Evolutionary conservation across 2,797 vertebrate genomes (phyloP), one percentile per base, ranked within the genome.

Genomic region (Sebastes hubbsi): DNA sequence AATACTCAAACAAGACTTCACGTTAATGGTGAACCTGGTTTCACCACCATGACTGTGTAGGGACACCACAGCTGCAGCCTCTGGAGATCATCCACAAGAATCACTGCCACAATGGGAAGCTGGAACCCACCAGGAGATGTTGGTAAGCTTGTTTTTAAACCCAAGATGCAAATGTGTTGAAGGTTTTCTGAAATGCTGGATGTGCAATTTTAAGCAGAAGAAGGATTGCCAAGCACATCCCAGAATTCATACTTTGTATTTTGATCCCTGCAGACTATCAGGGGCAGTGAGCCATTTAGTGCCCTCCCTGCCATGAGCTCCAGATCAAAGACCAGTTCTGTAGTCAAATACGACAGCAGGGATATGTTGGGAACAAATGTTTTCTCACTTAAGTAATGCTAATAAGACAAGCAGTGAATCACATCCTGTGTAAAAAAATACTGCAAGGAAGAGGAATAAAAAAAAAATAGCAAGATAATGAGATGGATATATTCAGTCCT

Each of bases 81-180:
- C 25, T 1, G 12, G 1, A 46, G 56, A 56, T 65, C 55, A 60
- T 52, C 36, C 1, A 22, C 14, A 46, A 46, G 29, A n/a, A 14
- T 46, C 12, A 78, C 52, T 54, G 52, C n/a, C 20, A 54, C 52
- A n/a, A 85, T 80, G 81, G 80, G 52, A 62, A 69, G 60, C 60
- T 69, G 38, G 56, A 69, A 52, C 25, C 24, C 63, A 49, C n/a
- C 52, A 49, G 61, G 32, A 29, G 29, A 55, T 60, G 8, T 25
- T 27, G 24, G 81, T 83, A 61, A 38, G 85, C 78, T 36, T 1
- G 24, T 18, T 67, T 78, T 54, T 54, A 13, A 70, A 58, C 6
- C 46, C 52, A 2, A 25, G 12, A n/a, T 56, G 20, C 8, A 46
- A n/a, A 55, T 64, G 22, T 49, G n/a, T 54, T 80, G 24, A 34